Evolutionary conservation across 2,113 vertebrate species (phyloP), one percentile per base, ranked within the genome.

Genomic region (Mixornis gularis): DNA sequence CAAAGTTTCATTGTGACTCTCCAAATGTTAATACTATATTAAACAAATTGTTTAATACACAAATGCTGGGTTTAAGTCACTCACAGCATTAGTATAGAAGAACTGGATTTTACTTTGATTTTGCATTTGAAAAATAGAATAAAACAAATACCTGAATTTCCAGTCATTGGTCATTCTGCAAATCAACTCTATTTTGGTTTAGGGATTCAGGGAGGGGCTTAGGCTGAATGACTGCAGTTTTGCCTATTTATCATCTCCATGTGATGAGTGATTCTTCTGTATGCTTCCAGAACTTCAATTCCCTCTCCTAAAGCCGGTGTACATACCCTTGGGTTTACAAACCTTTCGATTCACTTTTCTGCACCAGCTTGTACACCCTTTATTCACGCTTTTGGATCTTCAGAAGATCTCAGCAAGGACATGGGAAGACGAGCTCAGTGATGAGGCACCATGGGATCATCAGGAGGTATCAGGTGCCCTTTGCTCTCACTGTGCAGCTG

Each of bases 11-110:
- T 78, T 92, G 94, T 56, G 64, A 85, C 49, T 88, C 64, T 74
- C 66, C 32, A 13, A 94, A 87, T 79, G 40, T 49, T 93, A 94
- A 89, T 63, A 66, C 30, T 77, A 9, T 55, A 82, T 72, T 64
- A 79, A 95, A 96, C 71, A 84, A 74, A 43, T 90, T 84, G 51
- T 84, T 92, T 85, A 86, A 91, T 71, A 46, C 34, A 90, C 29
- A 73, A 78, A 90, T 58, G 30, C 41, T 79, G 40, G 30, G 48
- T 66, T 81, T 91, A 77, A 95, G 63, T 86, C 36, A 58, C 51
- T 74, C 25, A 64, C 36, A 48, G 55, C 32, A 68, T 80, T 89
- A 90, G 34, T 65, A 76, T n/a, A 53, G 51, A 10, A 86, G 14
- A 94, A 49, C 19, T 84, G 60, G 36, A 76, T 94, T 78, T 59